phyloP scores from a whole-genome alignment of 1,140 invertebrate genomes.

The Melipona quadrifasciata region DNA sequence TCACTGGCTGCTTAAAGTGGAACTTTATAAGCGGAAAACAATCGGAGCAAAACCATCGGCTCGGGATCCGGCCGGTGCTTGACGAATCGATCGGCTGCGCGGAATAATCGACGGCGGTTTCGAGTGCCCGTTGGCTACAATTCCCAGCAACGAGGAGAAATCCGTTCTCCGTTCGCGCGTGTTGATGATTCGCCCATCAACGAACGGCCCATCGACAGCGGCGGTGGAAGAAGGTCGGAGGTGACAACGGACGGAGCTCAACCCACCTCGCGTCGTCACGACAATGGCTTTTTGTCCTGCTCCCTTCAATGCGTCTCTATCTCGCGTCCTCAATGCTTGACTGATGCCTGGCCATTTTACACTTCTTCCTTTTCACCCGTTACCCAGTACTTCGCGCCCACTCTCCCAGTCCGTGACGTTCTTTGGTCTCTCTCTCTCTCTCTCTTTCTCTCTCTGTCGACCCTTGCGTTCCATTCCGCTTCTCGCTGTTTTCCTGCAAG shows the following conservation, averaged over 20 bases:
- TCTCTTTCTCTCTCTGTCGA: not conserved
- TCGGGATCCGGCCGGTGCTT: slow-evolving; percentile 18
- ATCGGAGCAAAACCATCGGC: not conserved
- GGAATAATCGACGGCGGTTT: slow-evolving; percentile 60
- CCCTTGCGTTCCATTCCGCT: not conserved
- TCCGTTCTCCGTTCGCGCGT: slow-evolving; percentile 25
- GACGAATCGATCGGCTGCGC: slow-evolving; percentile 36
- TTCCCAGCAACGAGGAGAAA: slow-evolving; percentile 40
- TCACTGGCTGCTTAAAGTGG: not conserved
- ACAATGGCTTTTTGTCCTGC: slow-evolving; percentile 76
- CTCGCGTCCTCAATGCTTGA: slow-evolving; percentile 74
- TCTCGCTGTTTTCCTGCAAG: slow-evolving; percentile 1
- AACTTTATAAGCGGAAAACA: not conserved
- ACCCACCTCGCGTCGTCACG: slow-evolving; percentile 33
- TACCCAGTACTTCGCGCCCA: not conserved
- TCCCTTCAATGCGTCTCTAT: slow-evolving; percentile 75
- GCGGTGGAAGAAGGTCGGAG: slow-evolving; percentile 52
- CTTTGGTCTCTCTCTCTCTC: not conserved
- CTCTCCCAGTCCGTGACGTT: slow-evolving; percentile 26
- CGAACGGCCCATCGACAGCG: slow-evolving; percentile 36
- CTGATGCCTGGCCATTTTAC: slow-evolving; percentile 73
- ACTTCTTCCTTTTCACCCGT: slow-evolving; percentile 53
- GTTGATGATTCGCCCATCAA: slow-evolving; percentile 30
- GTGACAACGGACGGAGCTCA: slow-evolving; percentile 49
- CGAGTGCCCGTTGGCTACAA: slow-evolving; percentile 27